Evolutionary conservation across 1,140 invertebrate species (phyloP).

Genomic region (Drosophila serrata): DNA sequence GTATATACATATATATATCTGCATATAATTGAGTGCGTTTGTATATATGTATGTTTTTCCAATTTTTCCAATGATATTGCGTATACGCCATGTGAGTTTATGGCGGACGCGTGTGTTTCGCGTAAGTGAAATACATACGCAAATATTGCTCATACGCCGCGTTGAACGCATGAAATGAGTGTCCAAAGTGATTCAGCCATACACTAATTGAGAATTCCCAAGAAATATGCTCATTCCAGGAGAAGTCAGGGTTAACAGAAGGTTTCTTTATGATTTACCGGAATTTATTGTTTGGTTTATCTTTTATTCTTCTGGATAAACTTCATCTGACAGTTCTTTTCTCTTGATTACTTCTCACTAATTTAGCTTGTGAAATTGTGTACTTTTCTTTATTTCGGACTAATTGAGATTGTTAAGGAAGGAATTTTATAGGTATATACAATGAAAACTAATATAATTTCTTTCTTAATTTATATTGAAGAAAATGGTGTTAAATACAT

Average conservation of each 20-base stretch:
- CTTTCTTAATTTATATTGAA: neutral
- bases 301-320: conserved; percentile 8
- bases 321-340: conserved; percentile 19
- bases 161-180: conserved; percentile 18
- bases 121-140: conserved; percentile 4
- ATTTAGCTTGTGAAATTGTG: neutral
- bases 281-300: conserved; percentile 41
- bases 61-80: conserved; percentile 61
- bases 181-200: conserved; percentile 34
- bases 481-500: neutral
- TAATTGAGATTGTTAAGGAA: neutral
- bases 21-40: conserved; percentile 17
- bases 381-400: neutral
- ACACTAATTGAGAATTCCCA: conserved; percentile 54
- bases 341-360: conserved; percentile 13
- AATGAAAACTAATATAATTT: neutral
- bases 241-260: conserved; percentile 46
- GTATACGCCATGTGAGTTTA: conserved; percentile 69
- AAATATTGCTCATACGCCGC: conserved; percentile 72
- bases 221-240: conserved; percentile 28
- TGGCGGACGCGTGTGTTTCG: conserved; percentile 41
- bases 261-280: conserved; percentile 38
- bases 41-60: conserved; percentile 23
- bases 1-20: conserved; percentile 17
- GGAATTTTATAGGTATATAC: neutral